Evolutionary conservation across 2,888 invertebrate genomes (phyloP).

Genomic region (Oxytorus armatus): DNA sequence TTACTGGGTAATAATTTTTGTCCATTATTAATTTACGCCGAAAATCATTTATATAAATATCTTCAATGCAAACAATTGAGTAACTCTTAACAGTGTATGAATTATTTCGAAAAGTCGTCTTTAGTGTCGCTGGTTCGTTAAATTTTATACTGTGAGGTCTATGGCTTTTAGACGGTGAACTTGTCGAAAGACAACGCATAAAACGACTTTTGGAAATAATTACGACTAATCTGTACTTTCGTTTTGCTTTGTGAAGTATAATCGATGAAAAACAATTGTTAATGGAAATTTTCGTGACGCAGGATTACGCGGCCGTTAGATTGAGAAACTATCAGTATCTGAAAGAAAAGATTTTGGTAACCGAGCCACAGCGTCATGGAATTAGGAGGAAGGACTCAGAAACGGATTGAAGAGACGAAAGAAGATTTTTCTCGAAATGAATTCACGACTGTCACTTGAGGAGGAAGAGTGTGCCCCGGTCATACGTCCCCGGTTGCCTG

Average conservation of each 20-base stretch:
- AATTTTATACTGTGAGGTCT: too few species aligned
- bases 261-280: slow-evolving; percentile 1
- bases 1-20: slow-evolving; percentile 93
- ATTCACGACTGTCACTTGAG: slow-evolving; percentile 51
- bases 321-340: slow-evolving; percentile 88
- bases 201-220: too few species aligned
- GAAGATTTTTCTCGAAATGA: slow-evolving; percentile 54
- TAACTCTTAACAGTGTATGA: too few species aligned
- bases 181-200: too few species aligned
- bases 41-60: too few species aligned
- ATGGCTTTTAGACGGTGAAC: too few species aligned
- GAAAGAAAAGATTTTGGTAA: slow-evolving; percentile 85
- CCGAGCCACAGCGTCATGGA: slow-evolving; percentile 65
- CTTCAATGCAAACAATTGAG: too few species aligned
- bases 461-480: slow-evolving; percentile 32
- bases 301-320: slow-evolving; percentile 89
- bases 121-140: too few species aligned
- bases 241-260: too few species aligned
- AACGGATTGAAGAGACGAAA: slow-evolving; percentile 68
- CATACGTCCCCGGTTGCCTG: slow-evolving; percentile 42
- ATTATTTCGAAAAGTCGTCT: too few species aligned
- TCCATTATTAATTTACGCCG: too few species aligned
- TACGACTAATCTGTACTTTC: too few species aligned
- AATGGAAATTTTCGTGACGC: slow-evolving; percentile 71
- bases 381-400: slow-evolving; percentile 71